Base-by-base conservation (phyloP, 2,888 invertebrate species). In the Falcaria lacertinaria region DNA sequence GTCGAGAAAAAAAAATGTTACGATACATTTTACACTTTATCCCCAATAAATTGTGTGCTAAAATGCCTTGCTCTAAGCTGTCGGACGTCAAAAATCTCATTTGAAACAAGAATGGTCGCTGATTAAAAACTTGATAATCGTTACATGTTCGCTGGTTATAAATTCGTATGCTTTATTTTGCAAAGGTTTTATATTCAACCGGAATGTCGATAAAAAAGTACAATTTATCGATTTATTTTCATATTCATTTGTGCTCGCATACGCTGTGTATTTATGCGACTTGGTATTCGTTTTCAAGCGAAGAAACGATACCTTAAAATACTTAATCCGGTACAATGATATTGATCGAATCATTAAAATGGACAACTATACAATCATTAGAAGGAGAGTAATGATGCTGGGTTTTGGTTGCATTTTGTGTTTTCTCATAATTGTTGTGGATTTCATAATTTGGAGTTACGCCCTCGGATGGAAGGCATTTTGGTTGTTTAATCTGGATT, bases 311-410 rank as follows among this genome's bases (percentile, higher is more conserved):
- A 28, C 28, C 11, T 11, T 28, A 28, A 11, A 28, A 11, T 28
- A 28, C 11, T 7, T 28, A 1, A 28, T 2, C 3, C 28, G 7
- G 11, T 28, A 28, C 28, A 28, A 7, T 11, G 11, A 28, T 28
- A 28, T 28, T 28, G 28, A 28, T 28, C 7, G 11, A 11, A 28
- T 28, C 1, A 28, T 70, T 15, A 48, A 49, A 6, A 47, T 46
- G 28, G 48, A 42, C 3, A 34, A 52, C n/a, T 60, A 60, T 33
- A 41, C 47, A 3, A 25, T 37, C 15, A 51, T 70, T 25, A 53
- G 54, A n/a, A 48, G 14, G 3, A 45, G 44, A 19, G 50, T 57
- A 6, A 11, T 45, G 0, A 40, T 15, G 15, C 15, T 44, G 4
- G 11, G 34, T 3, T 39, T 47, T 3, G 42, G 45, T 38, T 38